Conservation (phyloP, 2,888 invertebrate species). For the Elegia similella region DNA sequence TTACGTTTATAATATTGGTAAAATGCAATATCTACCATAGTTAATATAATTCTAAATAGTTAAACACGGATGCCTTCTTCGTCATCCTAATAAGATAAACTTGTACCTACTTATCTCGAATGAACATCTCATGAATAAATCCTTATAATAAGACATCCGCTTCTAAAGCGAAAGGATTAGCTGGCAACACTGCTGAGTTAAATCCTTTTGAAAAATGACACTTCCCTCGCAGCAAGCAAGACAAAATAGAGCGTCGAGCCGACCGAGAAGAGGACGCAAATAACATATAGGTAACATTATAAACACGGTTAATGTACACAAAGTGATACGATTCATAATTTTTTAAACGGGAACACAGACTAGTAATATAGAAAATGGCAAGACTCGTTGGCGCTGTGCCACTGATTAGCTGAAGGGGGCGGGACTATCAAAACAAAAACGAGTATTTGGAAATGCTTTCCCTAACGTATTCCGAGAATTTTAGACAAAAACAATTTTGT, state of each 20-base stretch:
- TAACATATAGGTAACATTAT: slow-evolving; percentile 39
- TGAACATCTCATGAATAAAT: slow-evolving; percentile 13
- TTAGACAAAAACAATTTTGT: slow-evolving; percentile 28
- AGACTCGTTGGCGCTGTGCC: slow-evolving; percentile 46
- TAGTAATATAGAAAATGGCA: slow-evolving; percentile 36
- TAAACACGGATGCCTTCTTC: no score
- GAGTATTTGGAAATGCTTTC: slow-evolving; percentile 43
- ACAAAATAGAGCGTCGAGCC: slow-evolving; percentile 39
- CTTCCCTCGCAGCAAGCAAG: slow-evolving; percentile 33
- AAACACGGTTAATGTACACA: slow-evolving; percentile 54
- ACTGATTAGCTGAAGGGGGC: slow-evolving; percentile 33
- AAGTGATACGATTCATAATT: slow-evolving; percentile 35
- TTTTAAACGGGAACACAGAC: slow-evolving; percentile 24
- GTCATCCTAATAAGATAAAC: neutral
- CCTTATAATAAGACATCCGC: slow-evolving; percentile 35
- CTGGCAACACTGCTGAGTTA: slow-evolving; percentile 34
- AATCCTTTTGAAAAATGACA: slow-evolving; percentile 56
- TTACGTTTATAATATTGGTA: no score
- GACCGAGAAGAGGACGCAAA: slow-evolving; percentile 49
- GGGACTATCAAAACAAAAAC: slow-evolving; percentile 46
- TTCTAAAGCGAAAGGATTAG: slow-evolving; percentile 44
- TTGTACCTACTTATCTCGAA: neutral
- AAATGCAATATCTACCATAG: no score
- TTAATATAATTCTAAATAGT: no score
- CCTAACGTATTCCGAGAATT: slow-evolving; percentile 43